These are phyloP conservation scores for Spea hammondii DNA, from an alignment of 2,797 vertebrate species.

Conservation along the genomic window DNA sequence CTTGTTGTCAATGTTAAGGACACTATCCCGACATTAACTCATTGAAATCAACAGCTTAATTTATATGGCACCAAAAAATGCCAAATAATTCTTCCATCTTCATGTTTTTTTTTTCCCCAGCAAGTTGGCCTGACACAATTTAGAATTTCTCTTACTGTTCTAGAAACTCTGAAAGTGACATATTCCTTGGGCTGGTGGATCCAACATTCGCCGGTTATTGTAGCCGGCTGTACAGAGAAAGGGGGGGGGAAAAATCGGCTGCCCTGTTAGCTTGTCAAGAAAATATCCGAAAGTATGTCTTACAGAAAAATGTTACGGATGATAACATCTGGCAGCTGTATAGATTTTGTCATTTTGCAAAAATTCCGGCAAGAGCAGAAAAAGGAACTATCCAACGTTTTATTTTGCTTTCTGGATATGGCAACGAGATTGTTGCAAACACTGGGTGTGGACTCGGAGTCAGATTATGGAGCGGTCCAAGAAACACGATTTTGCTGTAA, in stretches of 20 bases:
- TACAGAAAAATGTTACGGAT: constrained; percentile 66
- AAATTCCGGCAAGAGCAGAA: constrained; percentile 72
- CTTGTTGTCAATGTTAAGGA: too few species aligned
- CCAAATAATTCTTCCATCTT: too few species aligned
- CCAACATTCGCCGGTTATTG: background rate
- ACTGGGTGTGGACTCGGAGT: constrained; percentile 43
- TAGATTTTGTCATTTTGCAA: constrained; percentile 75
- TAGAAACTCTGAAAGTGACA: constrained; percentile 56
- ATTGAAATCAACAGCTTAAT: too few species aligned
- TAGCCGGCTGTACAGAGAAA: background rate
- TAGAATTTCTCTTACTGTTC: constrained; percentile 26
- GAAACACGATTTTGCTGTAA: constrained; percentile 46
- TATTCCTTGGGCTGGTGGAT: constrained; percentile 55
- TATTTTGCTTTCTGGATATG: constrained; percentile 67
- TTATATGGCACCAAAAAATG: too few species aligned
- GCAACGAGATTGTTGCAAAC: constrained; percentile 57
- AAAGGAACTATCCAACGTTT: constrained; percentile 68
- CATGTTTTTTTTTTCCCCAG: too few species aligned
- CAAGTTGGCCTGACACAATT: constrained; percentile 32
- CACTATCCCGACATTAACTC: too few species aligned
- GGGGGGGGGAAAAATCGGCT: constrained; percentile 8
- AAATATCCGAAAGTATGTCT: constrained; percentile 67
- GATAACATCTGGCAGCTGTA: constrained; percentile 73
- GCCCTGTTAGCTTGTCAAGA: constrained; percentile 37
- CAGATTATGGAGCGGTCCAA: constrained; percentile 34